A percentile compares a stretch with the other conserved stretches of the same genome.
phyloP scores from a whole-genome alignment of 2,888 invertebrate species.

The Chrysolina haemoptera region DNA sequence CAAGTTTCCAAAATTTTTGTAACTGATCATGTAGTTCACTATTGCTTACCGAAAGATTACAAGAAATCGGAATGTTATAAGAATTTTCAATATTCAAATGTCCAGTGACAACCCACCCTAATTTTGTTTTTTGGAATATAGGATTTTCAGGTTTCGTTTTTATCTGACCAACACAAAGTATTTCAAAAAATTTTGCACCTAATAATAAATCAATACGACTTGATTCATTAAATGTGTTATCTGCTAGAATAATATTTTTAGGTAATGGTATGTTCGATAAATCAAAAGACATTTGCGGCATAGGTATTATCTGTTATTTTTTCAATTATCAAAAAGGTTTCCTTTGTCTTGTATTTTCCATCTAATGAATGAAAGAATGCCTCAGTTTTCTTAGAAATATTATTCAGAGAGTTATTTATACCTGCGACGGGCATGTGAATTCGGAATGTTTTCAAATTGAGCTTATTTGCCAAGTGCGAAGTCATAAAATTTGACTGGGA shows the following conservation, averaged over 20 bases:
- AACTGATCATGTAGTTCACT: not conserved
- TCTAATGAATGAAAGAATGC: not conserved
- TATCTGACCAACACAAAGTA: conserved; percentile 19
- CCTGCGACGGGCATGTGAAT: not conserved
- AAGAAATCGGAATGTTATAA: not conserved
- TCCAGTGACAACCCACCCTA: conserved; percentile 9
- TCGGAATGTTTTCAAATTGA: not conserved
- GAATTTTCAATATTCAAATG: not conserved
- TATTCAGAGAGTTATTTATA: not conserved
- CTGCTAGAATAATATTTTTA: too few species aligned
- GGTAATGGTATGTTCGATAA: not conserved
- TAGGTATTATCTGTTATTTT: conserved; percentile 13
- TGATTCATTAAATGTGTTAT: conserved; percentile 23
- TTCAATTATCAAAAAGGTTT: conserved; percentile 7
- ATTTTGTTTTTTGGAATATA: conserved; percentile 4
- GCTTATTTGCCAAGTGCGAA: not conserved
- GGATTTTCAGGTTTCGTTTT: not conserved
- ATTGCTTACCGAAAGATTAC: not conserved
- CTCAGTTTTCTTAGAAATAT: conserved; percentile 6
- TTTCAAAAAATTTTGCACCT: conserved; percentile 31
- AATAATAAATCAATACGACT: conserved; percentile 32
- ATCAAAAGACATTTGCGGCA: conserved; percentile 14
- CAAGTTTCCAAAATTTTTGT: not conserved
- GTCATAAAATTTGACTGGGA: conserved; percentile 14
- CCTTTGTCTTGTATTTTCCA: not conserved